Base-by-base conservation (phyloP, 2,888 invertebrate genomes). In the Mechanitis messenoides region DNA sequence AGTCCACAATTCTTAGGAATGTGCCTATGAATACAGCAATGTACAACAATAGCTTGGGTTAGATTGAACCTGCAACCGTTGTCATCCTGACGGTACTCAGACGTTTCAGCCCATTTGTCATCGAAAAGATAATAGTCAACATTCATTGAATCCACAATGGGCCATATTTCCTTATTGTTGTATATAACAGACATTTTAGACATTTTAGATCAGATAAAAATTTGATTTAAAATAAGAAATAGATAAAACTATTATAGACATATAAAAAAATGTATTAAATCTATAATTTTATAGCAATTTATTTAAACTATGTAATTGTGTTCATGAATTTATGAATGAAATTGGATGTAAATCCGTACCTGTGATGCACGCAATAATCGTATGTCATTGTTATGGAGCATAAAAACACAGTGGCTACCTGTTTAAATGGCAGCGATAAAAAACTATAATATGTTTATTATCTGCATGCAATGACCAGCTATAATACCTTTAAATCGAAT, bases 81-180 rank as follows among this genome's bases (percentile, higher is more conserved):
- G 45, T 58, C 56, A 58, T 61, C 55, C 54, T 31, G 38, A 50
- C 55, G 77, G 73, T 75, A 77, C 73, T 71, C 73, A 73, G 74
- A 77, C 74, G 78, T 82, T 78, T 75, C 75, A 78, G 76, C 75
- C 79, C 84, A 81, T 85, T 85, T 83, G 83, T 85, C 85, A 84
- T 81, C 78, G 74, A 74, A 73, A 77, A 81, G 80, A 84, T 83
- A 82, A 83, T 78, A 81, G 79, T 79, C 76, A 75, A 74, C 77
- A 78, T 77, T 79, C 71, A 76, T 79, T 77, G 79, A 77, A 83
- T 83, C 73, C 79, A 85, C 83, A 83, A 84, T 83, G 79, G 78
- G 69, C 76, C 74, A 79, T 80, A 81, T 80, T 77, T 79, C 75
- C 72, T 75, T 77, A 65, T 76, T 74, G 71, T 78, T 76, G 71